phyloP scores from a whole-genome alignment of 2,797 vertebrate species.

The Natrix natrix region DNA sequence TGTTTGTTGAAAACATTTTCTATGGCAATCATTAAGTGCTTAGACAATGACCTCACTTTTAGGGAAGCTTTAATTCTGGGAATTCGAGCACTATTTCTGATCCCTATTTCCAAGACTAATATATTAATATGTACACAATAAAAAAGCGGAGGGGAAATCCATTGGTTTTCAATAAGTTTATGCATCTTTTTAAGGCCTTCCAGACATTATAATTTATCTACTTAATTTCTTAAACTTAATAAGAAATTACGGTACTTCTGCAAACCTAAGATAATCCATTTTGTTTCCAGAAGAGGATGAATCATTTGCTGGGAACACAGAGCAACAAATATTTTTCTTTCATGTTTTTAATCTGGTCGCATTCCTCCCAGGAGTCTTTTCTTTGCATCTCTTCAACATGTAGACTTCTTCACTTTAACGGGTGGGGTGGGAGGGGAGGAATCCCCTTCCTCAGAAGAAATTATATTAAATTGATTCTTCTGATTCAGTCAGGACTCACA shows the following conservation, averaged over 20 bases:
- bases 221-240: not conserved
- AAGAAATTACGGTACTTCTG: not conserved
- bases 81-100: constrained; percentile 60
- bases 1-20: constrained; percentile 71
- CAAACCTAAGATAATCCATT: not conserved
- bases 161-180: not conserved
- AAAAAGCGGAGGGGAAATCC: not conserved
- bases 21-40: constrained; percentile 73
- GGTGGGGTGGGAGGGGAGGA: not conserved
- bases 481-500: not conserved
- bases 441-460: not conserved
- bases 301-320: not conserved
- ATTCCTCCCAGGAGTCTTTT: not conserved
- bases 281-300: not conserved
- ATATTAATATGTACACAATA: not conserved
- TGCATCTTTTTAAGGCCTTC: not conserved
- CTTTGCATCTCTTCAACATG: not conserved
- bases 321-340: not conserved
- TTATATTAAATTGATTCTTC: not conserved
- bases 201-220: not conserved
- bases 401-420: not conserved
- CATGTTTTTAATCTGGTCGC: not conserved
- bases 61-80: constrained; percentile 56
- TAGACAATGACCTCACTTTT: constrained; percentile 76
- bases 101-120: constrained; percentile 21